Conservation (phyloP, 2,797 vertebrate species). For the Naso thynnoides region DNA sequence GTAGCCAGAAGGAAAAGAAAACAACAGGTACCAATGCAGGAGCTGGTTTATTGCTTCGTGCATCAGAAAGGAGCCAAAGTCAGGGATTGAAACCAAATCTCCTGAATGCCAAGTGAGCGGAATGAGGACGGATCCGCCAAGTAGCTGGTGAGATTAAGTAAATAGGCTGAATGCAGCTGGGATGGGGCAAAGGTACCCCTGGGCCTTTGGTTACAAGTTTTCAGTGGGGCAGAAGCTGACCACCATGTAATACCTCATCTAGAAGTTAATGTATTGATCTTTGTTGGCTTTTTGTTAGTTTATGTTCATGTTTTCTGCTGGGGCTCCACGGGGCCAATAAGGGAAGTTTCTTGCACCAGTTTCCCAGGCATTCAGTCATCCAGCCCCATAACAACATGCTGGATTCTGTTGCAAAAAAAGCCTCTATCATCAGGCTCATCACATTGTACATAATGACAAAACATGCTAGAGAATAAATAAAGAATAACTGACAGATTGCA, state of each 20-base stretch:
- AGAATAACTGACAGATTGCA: neutral
- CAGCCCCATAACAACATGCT: conserved; percentile 1
- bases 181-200: conserved; percentile 51
- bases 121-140: conserved; percentile 62
- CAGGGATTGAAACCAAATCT: conserved; percentile 59
- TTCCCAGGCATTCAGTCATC: conserved; percentile 12
- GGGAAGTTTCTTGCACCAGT: conserved; percentile 17
- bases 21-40: conserved; percentile 25
- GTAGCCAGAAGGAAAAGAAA: neutral
- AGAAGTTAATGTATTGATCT: neutral
- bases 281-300: neutral
- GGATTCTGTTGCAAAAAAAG: neutral
- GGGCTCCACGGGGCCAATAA: conserved; percentile 6
- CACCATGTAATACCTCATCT: conserved; percentile 2
- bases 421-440: neutral
- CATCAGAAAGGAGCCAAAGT: conserved; percentile 43
- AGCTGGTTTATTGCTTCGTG: conserved; percentile 29
- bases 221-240: conserved; percentile 28
- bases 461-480: neutral
- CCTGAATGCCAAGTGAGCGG: conserved; percentile 49
- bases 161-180: conserved; percentile 31
- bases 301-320: neutral
- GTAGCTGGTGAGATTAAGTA: conserved; percentile 69
- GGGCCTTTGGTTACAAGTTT: conserved; percentile 36
- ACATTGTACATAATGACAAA: neutral